Evolutionary conservation across 92 coral and sea anemone genomes (phyloP).

Genomic region (Nematostella vectensis): DNA sequence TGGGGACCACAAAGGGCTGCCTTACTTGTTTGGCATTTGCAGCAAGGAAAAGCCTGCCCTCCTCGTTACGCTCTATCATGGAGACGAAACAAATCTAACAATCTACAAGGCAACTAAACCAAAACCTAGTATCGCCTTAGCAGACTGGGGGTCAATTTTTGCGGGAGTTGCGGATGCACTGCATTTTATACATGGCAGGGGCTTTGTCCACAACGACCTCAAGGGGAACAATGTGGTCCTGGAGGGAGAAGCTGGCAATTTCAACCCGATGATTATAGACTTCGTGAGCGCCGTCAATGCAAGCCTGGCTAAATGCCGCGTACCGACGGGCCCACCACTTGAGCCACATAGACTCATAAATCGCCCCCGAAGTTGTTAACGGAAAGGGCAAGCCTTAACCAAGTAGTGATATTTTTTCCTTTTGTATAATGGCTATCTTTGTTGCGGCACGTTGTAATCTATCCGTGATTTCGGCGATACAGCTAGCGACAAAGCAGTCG

Average conservation of each 20-base stretch:
- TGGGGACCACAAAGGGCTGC: neutral
- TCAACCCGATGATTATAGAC: neutral
- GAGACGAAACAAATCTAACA: neutral
- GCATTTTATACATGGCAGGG: neutral
- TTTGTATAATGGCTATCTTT: neutral
- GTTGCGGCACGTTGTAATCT: neutral
- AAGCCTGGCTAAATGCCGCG: neutral
- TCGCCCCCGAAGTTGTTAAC: neutral
- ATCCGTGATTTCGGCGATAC: too few relatives aligned
- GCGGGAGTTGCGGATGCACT: neutral
- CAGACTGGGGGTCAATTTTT: neutral
- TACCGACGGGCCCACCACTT: neutral
- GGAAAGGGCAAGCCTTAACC: neutral
- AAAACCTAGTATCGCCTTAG: neutral
- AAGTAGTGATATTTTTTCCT: neutral
- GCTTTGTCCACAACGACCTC: neutral
- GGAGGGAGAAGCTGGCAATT: neutral
- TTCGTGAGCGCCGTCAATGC: neutral
- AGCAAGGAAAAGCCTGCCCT: neutral
- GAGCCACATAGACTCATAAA: neutral
- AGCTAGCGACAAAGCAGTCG: too few relatives aligned
- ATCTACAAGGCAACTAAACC: neutral
- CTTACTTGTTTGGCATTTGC: neutral
- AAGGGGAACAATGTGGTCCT: neutral
- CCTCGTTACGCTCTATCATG: neutral